phyloP scores from a whole-genome alignment of 2,888 invertebrate species.

The Clivina fossor region DNA sequence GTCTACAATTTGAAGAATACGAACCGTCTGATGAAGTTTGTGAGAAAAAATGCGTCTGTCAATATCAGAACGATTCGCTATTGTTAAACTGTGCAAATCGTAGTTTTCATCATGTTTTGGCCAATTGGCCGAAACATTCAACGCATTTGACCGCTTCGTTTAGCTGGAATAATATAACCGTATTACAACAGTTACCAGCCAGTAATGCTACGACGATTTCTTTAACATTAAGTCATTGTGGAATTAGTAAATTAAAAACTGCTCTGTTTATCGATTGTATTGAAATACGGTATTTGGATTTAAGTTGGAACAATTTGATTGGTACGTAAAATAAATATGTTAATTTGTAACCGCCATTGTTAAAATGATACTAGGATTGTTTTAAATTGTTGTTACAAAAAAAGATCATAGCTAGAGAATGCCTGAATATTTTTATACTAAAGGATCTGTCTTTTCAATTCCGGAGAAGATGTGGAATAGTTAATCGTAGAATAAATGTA shows the following conservation, averaged over 20 bases:
- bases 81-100: constrained; percentile 46
- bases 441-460: too few relatives aligned
- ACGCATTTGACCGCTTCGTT: constrained; percentile 58
- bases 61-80: constrained; percentile 40
- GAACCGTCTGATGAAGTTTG: constrained; percentile 36
- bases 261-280: constrained; percentile 58
- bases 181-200: constrained; percentile 54
- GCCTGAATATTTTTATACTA: too few relatives aligned
- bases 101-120: constrained; percentile 45
- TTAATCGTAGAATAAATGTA: too few relatives aligned
- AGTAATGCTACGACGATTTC: constrained; percentile 55
- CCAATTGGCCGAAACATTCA: constrained; percentile 50
- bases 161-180: constrained; percentile 59
- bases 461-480: too few relatives aligned
- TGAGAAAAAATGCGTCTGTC: constrained; percentile 45
- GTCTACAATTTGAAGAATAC: constrained; percentile 4
- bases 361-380: too few relatives aligned
- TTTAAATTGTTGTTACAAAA: too few relatives aligned
- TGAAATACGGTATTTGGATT: constrained; percentile 58
- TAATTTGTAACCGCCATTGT: background rate
- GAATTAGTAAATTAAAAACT: constrained; percentile 56
- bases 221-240: constrained; percentile 59
- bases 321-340: constrained; percentile 49
- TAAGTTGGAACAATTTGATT: constrained; percentile 60
- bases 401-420: too few relatives aligned